Evolutionary conservation across 2,888 invertebrate genomes (phyloP), one percentile per base, ranked within the genome.

Genomic region (Nineta flava): DNA sequence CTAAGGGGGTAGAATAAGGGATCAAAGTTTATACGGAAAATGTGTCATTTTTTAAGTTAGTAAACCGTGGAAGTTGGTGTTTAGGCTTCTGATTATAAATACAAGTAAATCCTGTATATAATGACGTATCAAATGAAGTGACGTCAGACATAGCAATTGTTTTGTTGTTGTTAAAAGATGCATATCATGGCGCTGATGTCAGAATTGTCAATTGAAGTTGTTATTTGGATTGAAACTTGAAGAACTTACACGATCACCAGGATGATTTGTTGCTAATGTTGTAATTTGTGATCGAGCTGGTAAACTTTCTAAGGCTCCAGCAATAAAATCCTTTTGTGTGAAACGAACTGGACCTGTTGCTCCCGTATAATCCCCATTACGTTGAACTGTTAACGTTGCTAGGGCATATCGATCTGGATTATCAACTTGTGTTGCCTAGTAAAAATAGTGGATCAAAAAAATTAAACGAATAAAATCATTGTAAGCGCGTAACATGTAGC

Each of bases 331-430:
- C 47, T 77, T 75, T 55, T 83, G 80, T 13, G 82, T 68, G 69
- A 92, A 92, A 56, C 75, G 74, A 50, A 83, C 71, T 34, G 73
- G 57, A 53, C 53, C 57, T 51, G 50, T 40, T 59, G 59, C 65
- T 53, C 56, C 63, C 46, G 58, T 61, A 48, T 15, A 48, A 1
- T 63, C 66, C 53, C 67, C 65, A 53, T 72, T 69, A 42, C 71
- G 68, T 15, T 73, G 71, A 53, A 91, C 72, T 12, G 83, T 77
- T 49, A 93, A 72, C 1, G 92, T 91, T 1, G 87, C 83, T 52
- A 93, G 70, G 1, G 92, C 87, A 64, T 90, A 90, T 48, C 90
- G 78, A 69, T 92, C 92, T 0, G 83, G 71, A 71, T 93, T 93
- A 68, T 93, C 90, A 52, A 81, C 72, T 62, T 87, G 87, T 1